Base-by-base conservation (phyloP, 2,888 invertebrate species). In the Brenthis hecate region DNA sequence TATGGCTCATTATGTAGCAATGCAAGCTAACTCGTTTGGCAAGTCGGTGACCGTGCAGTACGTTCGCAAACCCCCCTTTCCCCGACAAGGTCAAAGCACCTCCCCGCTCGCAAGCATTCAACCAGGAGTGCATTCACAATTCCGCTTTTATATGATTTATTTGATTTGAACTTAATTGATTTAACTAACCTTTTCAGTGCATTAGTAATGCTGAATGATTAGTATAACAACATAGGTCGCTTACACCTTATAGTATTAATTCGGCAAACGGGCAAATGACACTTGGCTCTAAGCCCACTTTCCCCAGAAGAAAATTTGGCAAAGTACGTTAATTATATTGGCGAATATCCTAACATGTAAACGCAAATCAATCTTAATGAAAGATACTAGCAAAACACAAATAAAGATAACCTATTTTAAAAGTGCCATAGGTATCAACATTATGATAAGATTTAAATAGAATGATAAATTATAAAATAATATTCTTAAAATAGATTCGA, bases 11-110 rank as follows among this genome's bases (percentile, higher is more conserved):
- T 77, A 66, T 69, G 67, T 71, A 72, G 73, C 78, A 78, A 77
- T 81, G 80, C 78, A 79, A 69, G 51, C 36, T 81, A 87, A 88
- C 87, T 82, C 79, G 89, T 86, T 78, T 71, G 77, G 74, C 83
- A 77, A 86, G 91, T 90, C 87, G 85, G 83, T 85, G 88, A 88
- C 88, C 89, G 89, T 73, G 71, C 77, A 76, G 79, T 70, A 73
- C 72, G 69, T 74, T 73, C 72, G 75, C 78, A 77, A 74, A 74
- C 75, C 81, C 85, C 83, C 74, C 76, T 73, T 74, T 80, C 82
- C 87, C 85, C 78, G 80, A 78, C 90, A 92, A 92, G 92, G 92
- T 90, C 91, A 91, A 85, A 84, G 73, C 72, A 68, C 70, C 70
- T 62, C 70, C 72, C 70, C 71, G 56, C 66, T 23, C 36, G 56